Evolutionary conservation across 2,888 invertebrate genomes (phyloP), one percentile per base, ranked within the genome.

Genomic region (Psylliodes chrysocephalus): DNA sequence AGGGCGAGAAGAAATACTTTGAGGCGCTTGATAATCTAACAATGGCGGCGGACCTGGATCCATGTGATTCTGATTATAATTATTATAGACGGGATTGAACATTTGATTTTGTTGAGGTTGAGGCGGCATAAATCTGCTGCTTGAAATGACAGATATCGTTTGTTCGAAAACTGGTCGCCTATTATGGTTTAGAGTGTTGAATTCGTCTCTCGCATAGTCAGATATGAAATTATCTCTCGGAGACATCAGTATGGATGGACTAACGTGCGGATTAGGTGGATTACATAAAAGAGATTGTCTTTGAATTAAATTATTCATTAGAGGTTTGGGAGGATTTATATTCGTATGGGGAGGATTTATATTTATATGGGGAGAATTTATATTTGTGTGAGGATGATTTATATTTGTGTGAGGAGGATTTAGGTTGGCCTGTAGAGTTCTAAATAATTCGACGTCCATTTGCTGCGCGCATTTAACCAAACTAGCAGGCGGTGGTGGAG

Each of bases 401-500:
- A n/a, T n/a, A n/a, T n/a, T n/a, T n/a, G n/a, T n/a, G n/a, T n/a
- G n/a, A n/a, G n/a, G n/a, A 25, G 7, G 25, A 25, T 25, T 25
- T 25, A 4, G 5, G 7, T 7, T 25, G 4, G 25, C 25, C 4
- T 25, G 25, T 25, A 5, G 4, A 25, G 14, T 49, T 10, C 56
- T 64, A 10, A 53, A n/a, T n/a, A n/a, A 38, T 59, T 65, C 64
- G 0, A 64, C 60, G 17, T 70, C 68, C 2, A 59, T 19, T 28
- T 28, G 19, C 35, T 66, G 64, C 25, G 67, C 51, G 53, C 66
- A 63, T 49, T 57, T 66, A 15, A 62, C 61, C 12, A 64, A 35
- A n/a, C 71, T 56, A 56, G 60, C 65, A 2, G 63, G 55, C 15
- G 73, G 71, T 1, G 69, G 68, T 0, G 72, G 70, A 10, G 63